Percentiles rank a stretch among this genome's conserved stretches.
These are phyloP conservation scores for Chrysomallon squamiferum DNA, from an alignment of 1,140 invertebrate genomes.

Conservation along the genomic window DNA sequence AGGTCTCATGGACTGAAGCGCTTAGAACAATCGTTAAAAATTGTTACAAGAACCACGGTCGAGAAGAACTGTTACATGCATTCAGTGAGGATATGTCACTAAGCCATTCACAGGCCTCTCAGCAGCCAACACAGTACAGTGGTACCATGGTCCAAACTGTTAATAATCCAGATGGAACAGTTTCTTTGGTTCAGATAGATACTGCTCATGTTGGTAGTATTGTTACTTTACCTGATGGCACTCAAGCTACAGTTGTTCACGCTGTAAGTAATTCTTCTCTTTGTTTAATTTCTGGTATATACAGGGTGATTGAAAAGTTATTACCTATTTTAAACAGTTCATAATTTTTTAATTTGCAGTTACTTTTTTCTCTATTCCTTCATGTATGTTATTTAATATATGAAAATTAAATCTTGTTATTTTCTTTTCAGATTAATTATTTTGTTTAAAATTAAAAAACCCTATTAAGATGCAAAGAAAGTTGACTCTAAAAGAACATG, in stretches of 20 bases:
- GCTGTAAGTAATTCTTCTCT: slow-evolving; percentile 78
- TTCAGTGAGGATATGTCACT: slow-evolving; percentile 79
- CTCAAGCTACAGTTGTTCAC: slow-evolving; percentile 91
- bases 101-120: slow-evolving; percentile 9
- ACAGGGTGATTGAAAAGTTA: too few species aligned
- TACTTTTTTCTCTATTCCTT: too few species aligned
- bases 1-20: slow-evolving; percentile 99
- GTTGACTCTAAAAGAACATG: too few species aligned
- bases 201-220: slow-evolving; percentile 73
- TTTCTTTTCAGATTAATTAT: too few species aligned
- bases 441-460: too few species aligned
- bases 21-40: slow-evolving; percentile 96
- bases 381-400: too few species aligned
- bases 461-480: too few species aligned
- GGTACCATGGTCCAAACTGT: slow-evolving; percentile 91
- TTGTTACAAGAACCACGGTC: slow-evolving; percentile 97
- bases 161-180: slow-evolving; percentile 94
- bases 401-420: too few species aligned
- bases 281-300: too few species aligned
- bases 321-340: too few species aligned
- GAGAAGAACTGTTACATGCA: slow-evolving; percentile 92
- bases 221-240: slow-evolving; percentile 93
- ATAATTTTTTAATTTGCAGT: too few species aligned
- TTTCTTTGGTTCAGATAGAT: slow-evolving; percentile 95
- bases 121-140: slow-evolving; percentile 25